Evolutionary conservation across 2,888 invertebrate genomes (phyloP), one percentile per base, ranked within the genome.

Genomic region (Dryadula phaetusa): DNA sequence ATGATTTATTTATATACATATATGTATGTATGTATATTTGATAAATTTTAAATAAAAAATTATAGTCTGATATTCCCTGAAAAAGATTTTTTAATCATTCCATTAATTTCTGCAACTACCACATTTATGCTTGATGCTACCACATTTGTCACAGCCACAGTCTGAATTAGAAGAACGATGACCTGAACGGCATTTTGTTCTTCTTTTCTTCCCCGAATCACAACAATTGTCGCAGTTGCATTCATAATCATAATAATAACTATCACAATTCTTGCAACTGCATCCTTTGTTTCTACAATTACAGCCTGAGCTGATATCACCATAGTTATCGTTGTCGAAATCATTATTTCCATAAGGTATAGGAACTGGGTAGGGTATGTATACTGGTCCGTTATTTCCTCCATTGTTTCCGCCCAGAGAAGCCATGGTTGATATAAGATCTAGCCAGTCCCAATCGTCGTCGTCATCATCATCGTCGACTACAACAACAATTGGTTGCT

Each of bases 401-500:
- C 44, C 44, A 32, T 60, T 44, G 28, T 70, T 64, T 40, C 61
- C 62, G 32, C 28, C 63, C 8, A 68, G 6, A 42, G 69, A 53
- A 42, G 64, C 46, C 25, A 70, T 64, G 0, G 66, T 25, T n/a
- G 66, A 49, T 42, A 70, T 18, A 8, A 70, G 25, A 20, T 72
- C 70, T 12, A 53, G 49, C 44, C 58, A 52, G n/a, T 62, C 64
- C 37, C 63, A 60, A 32, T 54, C 34, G 3, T 53, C 52, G 18
- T 70, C 64, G 12, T 60, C 58, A 40, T 64, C 46, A 12, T 60
- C 28, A 42, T 56, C 69, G 46, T 70, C 47, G n/a, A 72, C 18
- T 2, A 72, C 65, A 40, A 72, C 34, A 8, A 72, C 63, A 18
- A 71, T 67, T 14, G 72, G 72, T 62, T 69, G 53, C 16, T 70